Percentiles rank a stretch among this genome's conserved stretches.
Conservation (phyloP, 1,140 invertebrate species). For the Pemphigus obesinymphae region DNA sequence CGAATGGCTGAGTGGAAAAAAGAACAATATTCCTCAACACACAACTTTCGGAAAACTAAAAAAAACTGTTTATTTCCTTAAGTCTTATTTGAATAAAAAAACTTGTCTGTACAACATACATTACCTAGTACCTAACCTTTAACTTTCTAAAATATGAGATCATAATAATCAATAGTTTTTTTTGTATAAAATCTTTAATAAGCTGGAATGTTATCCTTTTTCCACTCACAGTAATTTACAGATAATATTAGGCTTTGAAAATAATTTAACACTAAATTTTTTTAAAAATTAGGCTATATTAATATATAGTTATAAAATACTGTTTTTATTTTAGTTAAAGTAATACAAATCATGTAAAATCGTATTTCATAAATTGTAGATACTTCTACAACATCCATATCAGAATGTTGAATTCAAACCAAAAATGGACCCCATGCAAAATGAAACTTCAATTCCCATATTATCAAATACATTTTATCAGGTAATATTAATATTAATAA, state of each 20-base stretch:
- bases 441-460: neutral
- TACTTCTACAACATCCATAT: neutral
- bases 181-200: neutral
- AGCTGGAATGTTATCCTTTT: neutral
- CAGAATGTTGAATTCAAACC: neutral
- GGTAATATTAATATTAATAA: neutral
- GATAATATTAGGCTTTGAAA: neutral
- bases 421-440: neutral
- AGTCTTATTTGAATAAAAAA: neutral
- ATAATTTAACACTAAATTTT: neutral
- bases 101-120: neutral
- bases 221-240: neutral
- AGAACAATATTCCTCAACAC: neutral
- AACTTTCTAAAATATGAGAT: neutral
- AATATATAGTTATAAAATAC: too few species aligned
- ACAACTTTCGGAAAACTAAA: neutral
- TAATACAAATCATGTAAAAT: neutral
- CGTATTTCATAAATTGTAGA: slow-evolving; percentile 1
- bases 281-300: neutral
- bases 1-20: neutral
- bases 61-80: neutral
- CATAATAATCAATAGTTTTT: neutral
- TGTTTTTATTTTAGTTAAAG: too few species aligned
- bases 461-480: neutral
- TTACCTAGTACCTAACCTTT: neutral